These are phyloP conservation scores for Heteromurus nitidus DNA, from an alignment of 2,888 invertebrate genomes.

Conservation along the genomic window DNA sequence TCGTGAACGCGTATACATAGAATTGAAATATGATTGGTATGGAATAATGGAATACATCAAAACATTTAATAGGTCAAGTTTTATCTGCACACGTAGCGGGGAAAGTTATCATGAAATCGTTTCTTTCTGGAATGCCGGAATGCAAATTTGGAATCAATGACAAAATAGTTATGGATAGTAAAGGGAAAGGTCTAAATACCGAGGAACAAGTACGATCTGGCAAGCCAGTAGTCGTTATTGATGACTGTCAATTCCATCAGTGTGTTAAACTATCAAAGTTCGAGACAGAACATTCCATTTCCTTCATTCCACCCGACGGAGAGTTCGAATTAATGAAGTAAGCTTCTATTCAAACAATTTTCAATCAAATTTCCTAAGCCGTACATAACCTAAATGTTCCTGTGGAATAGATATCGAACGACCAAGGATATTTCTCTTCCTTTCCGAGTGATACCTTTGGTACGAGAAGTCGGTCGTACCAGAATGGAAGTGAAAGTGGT, in stretches of 20 bases:
- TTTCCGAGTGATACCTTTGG: slow-evolving; percentile 98
- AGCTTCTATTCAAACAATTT: slow-evolving; percentile 43
- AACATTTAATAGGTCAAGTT: slow-evolving; percentile 87
- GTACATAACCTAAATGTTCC: no score
- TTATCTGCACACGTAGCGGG: slow-evolving; percentile 99
- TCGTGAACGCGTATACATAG: no score
- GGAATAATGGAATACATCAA: not conserved
- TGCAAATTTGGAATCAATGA: slow-evolving; percentile 85
- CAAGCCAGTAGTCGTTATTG: slow-evolving; percentile 99
- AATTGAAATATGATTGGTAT: no score
- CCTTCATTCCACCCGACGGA: slow-evolving; percentile 99
- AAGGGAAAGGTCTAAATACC: slow-evolving; percentile 84
- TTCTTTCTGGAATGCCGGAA: slow-evolving; percentile 99
- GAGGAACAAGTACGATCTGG: slow-evolving; percentile 91
- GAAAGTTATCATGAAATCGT: slow-evolving; percentile 99
- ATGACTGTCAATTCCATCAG: slow-evolving; percentile 99
- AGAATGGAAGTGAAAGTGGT: slow-evolving; percentile 99
- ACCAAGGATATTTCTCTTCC: slow-evolving; percentile 99
- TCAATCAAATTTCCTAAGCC: no score
- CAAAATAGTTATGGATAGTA: slow-evolving; percentile 94
- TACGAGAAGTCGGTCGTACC: slow-evolving; percentile 97
- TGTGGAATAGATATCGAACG: slow-evolving; percentile 96
- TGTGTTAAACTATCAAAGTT: slow-evolving; percentile 99
- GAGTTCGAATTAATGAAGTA: slow-evolving; percentile 99
- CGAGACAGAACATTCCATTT: slow-evolving; percentile 99